A percentile compares a stretch with the other conserved stretches of the same genome.
Evolutionary conservation across 2,113 vertebrate species (phyloP).

Genomic region (Symphodus melops): DNA sequence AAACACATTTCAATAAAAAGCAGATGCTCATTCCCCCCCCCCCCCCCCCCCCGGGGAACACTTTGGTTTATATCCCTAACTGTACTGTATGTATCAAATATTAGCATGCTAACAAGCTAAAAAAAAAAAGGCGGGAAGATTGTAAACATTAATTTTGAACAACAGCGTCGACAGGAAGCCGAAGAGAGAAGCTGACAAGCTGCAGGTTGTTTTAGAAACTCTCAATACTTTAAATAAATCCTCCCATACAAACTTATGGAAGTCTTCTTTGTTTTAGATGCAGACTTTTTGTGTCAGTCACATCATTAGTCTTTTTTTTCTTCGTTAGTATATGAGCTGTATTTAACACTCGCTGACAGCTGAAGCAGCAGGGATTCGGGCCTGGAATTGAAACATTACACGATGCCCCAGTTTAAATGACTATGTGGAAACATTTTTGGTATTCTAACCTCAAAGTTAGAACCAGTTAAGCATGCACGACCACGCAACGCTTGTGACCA

Average conservation of each 20-base stretch:
- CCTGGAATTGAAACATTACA: not conserved
- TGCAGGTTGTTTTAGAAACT: no score
- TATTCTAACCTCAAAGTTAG: conserved; percentile 10
- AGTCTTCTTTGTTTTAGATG: not conserved
- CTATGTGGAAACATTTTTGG: not conserved
- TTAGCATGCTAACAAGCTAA: not conserved
- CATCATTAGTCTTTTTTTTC: not conserved
- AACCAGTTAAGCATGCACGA: not conserved
- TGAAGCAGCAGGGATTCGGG: not conserved
- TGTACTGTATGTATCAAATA: no score
- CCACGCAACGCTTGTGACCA: conserved; percentile 1
- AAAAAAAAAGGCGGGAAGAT: no score
- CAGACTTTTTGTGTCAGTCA: not conserved
- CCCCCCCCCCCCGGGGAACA: no score
- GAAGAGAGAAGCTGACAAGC: not conserved
- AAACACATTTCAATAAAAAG: no score
- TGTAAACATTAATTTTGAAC: no score
- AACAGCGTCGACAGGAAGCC: no score
- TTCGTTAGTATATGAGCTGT: not conserved
- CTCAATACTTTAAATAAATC: no score
- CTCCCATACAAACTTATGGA: not conserved
- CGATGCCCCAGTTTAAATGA: not conserved
- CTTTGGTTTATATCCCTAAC: no score
- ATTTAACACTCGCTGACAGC: not conserved
- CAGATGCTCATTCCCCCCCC: no score